These are phyloP conservation scores for Drosophila jambulina DNA, from an alignment of 1,140 invertebrate genomes.

Conservation along the genomic window DNA sequence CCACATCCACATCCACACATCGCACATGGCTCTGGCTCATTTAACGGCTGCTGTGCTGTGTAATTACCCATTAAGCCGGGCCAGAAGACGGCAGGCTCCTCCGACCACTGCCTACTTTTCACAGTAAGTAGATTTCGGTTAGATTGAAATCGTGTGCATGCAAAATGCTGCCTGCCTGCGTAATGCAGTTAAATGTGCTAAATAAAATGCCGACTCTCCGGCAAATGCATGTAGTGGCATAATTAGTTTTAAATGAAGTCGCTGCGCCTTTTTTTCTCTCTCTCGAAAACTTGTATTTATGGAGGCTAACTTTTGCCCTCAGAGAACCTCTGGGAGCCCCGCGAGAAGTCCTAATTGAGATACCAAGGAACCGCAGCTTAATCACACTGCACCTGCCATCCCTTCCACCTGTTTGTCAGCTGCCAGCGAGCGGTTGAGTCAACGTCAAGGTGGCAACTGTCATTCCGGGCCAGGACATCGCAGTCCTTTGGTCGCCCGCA, in stretches of 20 bases:
- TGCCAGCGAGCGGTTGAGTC: constrained; percentile 55
- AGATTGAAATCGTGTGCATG: constrained; percentile 58
- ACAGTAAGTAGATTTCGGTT: constrained; percentile 69
- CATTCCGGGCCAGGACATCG: constrained; percentile 47
- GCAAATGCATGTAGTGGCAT: constrained; percentile 49
- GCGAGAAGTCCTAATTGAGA: constrained; percentile 37
- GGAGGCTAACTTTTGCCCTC: background rate
- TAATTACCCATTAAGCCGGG: constrained; percentile 77
- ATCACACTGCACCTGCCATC: constrained; percentile 45
- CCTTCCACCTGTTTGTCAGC: constrained; percentile 24
- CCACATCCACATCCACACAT: constrained; percentile 4
- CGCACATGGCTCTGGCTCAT: constrained; percentile 45
- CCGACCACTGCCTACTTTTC: constrained; percentile 64
- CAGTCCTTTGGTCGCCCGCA: constrained; percentile 61
- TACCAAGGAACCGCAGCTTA: constrained; percentile 39
- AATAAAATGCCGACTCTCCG: constrained; percentile 74
- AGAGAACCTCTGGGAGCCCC: background rate
- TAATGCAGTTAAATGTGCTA: constrained; percentile 80
- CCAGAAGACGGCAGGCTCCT: constrained; percentile 40
- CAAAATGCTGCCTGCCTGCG: constrained; percentile 58
- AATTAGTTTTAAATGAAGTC: constrained; percentile 72
- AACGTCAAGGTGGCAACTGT: constrained; percentile 75
- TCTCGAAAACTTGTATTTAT: constrained; percentile 2
- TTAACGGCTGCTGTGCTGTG: constrained; percentile 71
- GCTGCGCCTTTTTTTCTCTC: constrained; percentile 6